These are phyloP conservation scores for Hypolimnas misippus DNA, from an alignment of 2,888 invertebrate genomes.

Conservation along the genomic window DNA sequence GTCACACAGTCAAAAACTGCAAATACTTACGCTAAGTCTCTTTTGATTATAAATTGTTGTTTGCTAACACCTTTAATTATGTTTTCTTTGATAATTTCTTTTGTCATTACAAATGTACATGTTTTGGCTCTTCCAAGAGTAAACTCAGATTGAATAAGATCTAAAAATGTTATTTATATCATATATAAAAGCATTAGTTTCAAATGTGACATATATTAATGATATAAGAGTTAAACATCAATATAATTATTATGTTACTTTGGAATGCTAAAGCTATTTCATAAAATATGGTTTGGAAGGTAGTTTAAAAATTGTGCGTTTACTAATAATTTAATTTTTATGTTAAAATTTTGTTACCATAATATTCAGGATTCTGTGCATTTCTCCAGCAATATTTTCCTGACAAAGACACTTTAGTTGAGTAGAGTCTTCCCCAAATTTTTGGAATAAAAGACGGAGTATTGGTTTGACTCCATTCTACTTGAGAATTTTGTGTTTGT, in stretches of 20 bases:
- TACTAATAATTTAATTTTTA: not conserved
- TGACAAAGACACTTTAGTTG: constrained; percentile 60
- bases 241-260: not conserved
- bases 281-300: too few species aligned
- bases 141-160: constrained; percentile 80
- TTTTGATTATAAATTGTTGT: constrained; percentile 84
- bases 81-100: constrained; percentile 68
- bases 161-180: constrained; percentile 57
- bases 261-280: too few species aligned
- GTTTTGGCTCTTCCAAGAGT: constrained; percentile 77
- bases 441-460: constrained; percentile 69
- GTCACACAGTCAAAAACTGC: too few species aligned
- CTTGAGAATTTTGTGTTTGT: constrained; percentile 76
- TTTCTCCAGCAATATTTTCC: constrained; percentile 68
- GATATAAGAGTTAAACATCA: not conserved
- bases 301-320: not conserved
- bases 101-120: constrained; percentile 80
- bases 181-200: too few species aligned
- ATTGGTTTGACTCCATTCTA: constrained; percentile 75
- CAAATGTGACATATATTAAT: not conserved
- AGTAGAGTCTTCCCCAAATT: constrained; percentile 82
- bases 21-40: constrained; percentile 73
- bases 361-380: constrained; percentile 61
- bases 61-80: constrained; percentile 85
- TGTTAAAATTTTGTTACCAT: constrained; percentile 56